Evolutionary conservation across 2,113 vertebrate genomes (phyloP).

Genomic region (Protobothrops mucrosquamatus): DNA sequence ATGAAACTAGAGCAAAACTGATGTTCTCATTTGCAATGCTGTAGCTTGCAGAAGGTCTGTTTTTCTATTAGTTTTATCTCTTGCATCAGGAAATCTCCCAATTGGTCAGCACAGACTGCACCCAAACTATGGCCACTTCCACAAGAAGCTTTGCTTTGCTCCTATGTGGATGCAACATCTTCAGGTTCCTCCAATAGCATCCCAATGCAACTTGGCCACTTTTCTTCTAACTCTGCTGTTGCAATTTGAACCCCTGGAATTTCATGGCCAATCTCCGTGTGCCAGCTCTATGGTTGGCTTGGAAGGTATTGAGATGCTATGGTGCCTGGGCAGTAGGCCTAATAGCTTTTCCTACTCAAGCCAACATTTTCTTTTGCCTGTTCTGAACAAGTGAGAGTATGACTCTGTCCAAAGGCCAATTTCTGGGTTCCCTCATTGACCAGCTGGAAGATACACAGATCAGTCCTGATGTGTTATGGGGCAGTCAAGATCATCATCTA

Average conservation of each 20-base stretch:
- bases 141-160: not conserved
- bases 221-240: not conserved
- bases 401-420: not conserved
- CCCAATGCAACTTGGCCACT: not conserved
- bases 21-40: not conserved
- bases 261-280: not conserved
- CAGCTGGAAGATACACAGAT: not conserved
- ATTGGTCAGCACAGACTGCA: not conserved
- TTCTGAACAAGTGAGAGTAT: not conserved
- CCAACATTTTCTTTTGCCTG: not conserved
- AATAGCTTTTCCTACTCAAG: not conserved
- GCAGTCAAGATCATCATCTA: not conserved
- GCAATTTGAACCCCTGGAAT: not conserved
- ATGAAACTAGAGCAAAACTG: not conserved
- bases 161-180: not conserved
- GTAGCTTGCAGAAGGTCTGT: not conserved
- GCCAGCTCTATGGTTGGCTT: not conserved
- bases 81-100: not conserved
- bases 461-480: not conserved
- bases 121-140: not conserved
- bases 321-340: not conserved
- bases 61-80: not conserved
- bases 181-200: not conserved
- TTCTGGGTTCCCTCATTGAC: not conserved
- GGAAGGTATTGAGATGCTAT: not conserved